These are phyloP conservation scores for Otis tarda DNA, from an alignment of 2,113 vertebrate genomes.

Conservation along the genomic window DNA sequence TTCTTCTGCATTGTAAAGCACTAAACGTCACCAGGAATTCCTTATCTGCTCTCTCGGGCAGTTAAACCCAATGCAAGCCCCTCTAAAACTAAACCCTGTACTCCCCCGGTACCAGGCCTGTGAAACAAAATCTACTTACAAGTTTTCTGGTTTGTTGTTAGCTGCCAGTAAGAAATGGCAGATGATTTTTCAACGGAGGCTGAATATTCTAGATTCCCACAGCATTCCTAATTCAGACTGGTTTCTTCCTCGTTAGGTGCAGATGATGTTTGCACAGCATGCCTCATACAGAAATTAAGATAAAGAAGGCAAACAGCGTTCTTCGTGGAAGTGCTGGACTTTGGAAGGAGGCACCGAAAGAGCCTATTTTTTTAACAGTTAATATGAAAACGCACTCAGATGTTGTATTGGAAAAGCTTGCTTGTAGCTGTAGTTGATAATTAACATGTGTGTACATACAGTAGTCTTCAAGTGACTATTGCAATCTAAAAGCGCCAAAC, in stretches of 20 bases:
- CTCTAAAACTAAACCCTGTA: neutral
- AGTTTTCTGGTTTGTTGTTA: neutral
- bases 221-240: neutral
- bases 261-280: neutral
- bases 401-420: neutral
- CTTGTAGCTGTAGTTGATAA: neutral
- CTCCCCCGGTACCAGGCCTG: neutral
- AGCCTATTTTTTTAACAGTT: neutral
- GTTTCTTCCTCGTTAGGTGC: neutral
- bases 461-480: neutral
- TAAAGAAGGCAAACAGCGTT: neutral
- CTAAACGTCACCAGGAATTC: neutral
- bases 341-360: neutral
- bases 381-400: neutral
- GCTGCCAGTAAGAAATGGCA: neutral
- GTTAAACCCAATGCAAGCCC: neutral
- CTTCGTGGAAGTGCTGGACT: neutral
- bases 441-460: neutral
- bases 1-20: neutral
- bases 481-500: neutral
- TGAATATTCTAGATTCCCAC: neutral
- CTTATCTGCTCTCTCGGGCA: neutral
- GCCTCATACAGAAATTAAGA: neutral
- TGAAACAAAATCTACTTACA: neutral
- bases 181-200: neutral